These are phyloP conservation scores for Ruditapes philippinarum DNA, from an alignment of 1,140 invertebrate species.

Conservation along the genomic window DNA sequence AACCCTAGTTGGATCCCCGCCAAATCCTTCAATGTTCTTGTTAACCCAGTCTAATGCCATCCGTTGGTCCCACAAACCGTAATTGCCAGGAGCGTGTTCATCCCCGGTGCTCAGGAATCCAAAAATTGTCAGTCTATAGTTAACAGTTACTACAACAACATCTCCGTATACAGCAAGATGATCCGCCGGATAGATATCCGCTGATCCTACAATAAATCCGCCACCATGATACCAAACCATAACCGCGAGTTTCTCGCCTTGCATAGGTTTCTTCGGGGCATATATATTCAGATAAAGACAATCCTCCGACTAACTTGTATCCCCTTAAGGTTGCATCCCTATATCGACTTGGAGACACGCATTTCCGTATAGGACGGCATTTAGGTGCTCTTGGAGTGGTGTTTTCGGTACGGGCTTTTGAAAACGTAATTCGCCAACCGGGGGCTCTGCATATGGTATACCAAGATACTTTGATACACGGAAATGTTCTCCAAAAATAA, in stretches of 20 bases:
- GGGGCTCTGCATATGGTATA: conserved; percentile 97
- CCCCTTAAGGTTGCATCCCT: neutral
- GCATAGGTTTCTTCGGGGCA: conserved; percentile 88
- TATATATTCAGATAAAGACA: conserved; percentile 97
- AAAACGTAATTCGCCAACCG: conserved; percentile 94
- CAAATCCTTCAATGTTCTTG: conserved; percentile 91
- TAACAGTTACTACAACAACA: conserved; percentile 92
- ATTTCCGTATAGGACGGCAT: conserved; percentile 88
- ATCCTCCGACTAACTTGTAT: conserved; percentile 90
- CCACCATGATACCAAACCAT: conserved; percentile 99
- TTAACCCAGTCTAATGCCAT: conserved; percentile 92
- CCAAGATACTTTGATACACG: neutral
- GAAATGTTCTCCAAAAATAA: neutral
- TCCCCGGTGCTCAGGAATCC: conserved; percentile 89
- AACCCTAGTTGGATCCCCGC: conserved; percentile 90
- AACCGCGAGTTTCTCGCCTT: conserved; percentile 91
- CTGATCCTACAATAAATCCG: conserved; percentile 95
- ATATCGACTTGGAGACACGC: conserved; percentile 28
- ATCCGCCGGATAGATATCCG: conserved; percentile 95
- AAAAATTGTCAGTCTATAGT: conserved; percentile 94
- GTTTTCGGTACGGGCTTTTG: conserved; percentile 92
- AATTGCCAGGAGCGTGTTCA: conserved; percentile 79
- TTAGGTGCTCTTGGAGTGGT: conserved; percentile 61
- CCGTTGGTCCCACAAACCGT: conserved; percentile 89
- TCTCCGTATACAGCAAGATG: conserved; percentile 91